Conservation (phyloP, 2,113 vertebrate species). For the Notothenia coriiceps region DNA sequence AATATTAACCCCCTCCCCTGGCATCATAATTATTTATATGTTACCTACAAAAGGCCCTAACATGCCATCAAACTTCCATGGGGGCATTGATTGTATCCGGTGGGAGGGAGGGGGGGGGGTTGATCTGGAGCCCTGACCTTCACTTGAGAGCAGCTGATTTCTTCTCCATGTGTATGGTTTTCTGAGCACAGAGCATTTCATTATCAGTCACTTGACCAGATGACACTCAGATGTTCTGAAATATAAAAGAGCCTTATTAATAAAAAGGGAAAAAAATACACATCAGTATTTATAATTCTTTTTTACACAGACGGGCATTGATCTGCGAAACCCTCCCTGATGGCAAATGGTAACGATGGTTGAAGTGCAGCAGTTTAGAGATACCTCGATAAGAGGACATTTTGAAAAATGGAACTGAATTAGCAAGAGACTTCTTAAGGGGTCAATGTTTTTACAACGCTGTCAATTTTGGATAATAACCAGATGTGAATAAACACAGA, state of each 20-base stretch:
- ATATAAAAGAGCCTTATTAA: conserved; percentile 26
- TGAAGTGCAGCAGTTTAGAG: conserved; percentile 7
- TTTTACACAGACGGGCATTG: conserved; percentile 11
- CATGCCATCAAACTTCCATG: no score
- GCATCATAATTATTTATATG: no score
- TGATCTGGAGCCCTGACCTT: neutral
- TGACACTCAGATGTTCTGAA: conserved; percentile 28
- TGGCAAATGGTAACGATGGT: conserved; percentile 18
- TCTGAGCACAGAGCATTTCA: conserved; percentile 12
- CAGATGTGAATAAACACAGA: conserved; percentile 55
- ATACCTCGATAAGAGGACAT: conserved; percentile 29
- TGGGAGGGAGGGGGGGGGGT: neutral
- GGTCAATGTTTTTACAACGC: conserved; percentile 41
- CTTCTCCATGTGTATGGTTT: conserved; percentile 10
- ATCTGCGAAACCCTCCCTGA: conserved; percentile 29
- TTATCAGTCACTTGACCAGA: conserved; percentile 12
- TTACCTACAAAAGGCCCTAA: no score
- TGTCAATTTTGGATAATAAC: conserved; percentile 41
- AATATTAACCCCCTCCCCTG: no score
- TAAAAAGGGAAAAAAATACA: conserved; percentile 21
- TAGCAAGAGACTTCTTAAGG: conserved; percentile 16
- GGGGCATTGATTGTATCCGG: neutral
- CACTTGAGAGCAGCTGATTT: conserved; percentile 22
- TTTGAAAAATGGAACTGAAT: conserved; percentile 28
- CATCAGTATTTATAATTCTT: neutral